phyloP scores from a whole-genome alignment of 2,113 vertebrate genomes.

The Sigmodon hispidus region DNA sequence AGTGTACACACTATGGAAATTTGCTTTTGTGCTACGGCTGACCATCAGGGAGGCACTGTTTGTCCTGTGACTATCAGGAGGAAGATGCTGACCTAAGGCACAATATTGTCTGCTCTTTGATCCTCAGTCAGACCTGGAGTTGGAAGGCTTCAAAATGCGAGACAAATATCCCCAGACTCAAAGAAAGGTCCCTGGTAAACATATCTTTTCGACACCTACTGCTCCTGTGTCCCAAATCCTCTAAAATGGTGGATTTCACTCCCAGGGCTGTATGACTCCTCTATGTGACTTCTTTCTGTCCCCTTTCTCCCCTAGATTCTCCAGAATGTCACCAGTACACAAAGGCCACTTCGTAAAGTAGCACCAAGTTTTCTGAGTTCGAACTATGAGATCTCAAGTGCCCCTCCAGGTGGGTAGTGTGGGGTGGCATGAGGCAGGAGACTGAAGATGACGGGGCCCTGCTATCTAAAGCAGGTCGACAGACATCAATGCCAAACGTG shows the following conservation, averaged over 20 bases:
- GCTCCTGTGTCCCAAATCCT: not conserved
- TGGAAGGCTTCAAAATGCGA: not conserved
- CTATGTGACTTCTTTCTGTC: not conserved
- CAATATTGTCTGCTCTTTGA: not conserved
- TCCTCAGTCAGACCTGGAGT: not conserved
- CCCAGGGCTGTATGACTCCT: not conserved
- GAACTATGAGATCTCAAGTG: not conserved
- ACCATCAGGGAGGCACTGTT: fast-evolving
- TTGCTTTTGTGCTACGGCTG: not conserved
- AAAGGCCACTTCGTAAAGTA: not conserved
- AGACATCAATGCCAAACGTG: fast-evolving
- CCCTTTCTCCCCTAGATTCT: not conserved
- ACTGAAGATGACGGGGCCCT: not conserved
- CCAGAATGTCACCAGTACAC: not conserved
- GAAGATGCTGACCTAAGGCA: not conserved
- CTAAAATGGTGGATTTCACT: not conserved
- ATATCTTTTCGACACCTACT: not conserved
- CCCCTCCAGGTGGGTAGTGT: not conserved
- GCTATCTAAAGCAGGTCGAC: not conserved
- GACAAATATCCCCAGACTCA: not conserved
- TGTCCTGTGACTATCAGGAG: not conserved
- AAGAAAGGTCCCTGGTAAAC: not conserved
- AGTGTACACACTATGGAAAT: too few species aligned
- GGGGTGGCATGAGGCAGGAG: not conserved
- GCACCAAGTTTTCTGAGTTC: too few species aligned